Evolutionary conservation across 2,113 vertebrate genomes (phyloP).

Genomic region (Eleginops maclovinus): DNA sequence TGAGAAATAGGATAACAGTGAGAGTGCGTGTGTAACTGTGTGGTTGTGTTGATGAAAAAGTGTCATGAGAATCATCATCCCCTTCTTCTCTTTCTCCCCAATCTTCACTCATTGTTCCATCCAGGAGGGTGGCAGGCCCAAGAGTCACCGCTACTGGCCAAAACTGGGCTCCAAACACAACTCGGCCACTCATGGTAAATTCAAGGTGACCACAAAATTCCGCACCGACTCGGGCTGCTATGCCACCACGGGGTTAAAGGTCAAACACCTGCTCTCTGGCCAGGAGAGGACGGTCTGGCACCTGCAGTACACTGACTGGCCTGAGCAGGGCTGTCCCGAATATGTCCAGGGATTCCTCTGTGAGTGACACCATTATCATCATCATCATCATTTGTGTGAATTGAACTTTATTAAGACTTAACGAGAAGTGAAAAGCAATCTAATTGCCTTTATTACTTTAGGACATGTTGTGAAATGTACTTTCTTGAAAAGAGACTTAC

Average conservation of each 20-base stretch:
- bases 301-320: conserved; percentile 82
- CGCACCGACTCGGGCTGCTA: conserved; percentile 80
- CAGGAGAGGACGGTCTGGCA: conserved; percentile 82
- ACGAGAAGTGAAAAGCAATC: background rate
- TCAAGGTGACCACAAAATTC: conserved; percentile 82
- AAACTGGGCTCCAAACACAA: conserved; percentile 82
- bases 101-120: background rate
- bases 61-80: background rate
- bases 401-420: background rate
- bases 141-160: conserved; percentile 82
- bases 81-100: conserved; percentile 19
- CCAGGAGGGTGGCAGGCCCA: conserved; percentile 77
- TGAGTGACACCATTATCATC: conserved; percentile 77
- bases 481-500: background rate
- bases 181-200: conserved; percentile 80
- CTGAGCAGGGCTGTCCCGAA: conserved; percentile 93
- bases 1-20: conserved; percentile 12
- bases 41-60: background rate
- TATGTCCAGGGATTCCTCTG: conserved; percentile 93
- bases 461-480: background rate
- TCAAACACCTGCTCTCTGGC: conserved; percentile 80
- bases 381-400: background rate
- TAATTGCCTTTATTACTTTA: background rate
- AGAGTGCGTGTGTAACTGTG: background rate
- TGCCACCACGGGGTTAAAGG: conserved; percentile 80